Evolutionary conservation across 2,797 vertebrate genomes (phyloP).

Genomic region (Clarias fuscus): DNA sequence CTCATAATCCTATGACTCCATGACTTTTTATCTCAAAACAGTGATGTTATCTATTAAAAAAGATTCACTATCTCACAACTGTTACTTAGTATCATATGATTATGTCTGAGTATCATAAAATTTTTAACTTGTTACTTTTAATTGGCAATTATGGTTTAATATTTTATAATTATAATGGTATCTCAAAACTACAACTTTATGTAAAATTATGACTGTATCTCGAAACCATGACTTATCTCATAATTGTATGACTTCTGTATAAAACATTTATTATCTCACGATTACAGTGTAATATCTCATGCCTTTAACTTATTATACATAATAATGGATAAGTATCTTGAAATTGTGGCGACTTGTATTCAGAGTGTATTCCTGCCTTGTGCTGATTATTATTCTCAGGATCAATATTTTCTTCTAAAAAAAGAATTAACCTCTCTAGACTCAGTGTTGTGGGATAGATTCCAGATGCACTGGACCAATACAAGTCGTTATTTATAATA

Average conservation of each 20-base stretch:
- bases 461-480: background rate
- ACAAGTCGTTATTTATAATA: background rate
- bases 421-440: background rate
- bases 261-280: background rate
- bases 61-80: too few species aligned
- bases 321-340: background rate
- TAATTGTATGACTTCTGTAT: background rate
- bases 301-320: background rate
- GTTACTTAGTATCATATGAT: too few species aligned
- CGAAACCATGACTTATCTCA: background rate
- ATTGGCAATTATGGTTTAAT: too few species aligned
- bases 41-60: too few species aligned
- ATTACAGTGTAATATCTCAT: background rate
- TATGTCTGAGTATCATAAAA: too few species aligned
- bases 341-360: background rate
- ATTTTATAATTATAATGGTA: too few species aligned
- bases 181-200: too few species aligned
- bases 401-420: background rate
- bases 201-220: too few species aligned
- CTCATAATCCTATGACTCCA: too few species aligned
- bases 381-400: background rate
- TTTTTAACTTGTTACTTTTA: too few species aligned
- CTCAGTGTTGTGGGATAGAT: background rate
- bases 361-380: background rate
- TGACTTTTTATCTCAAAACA: too few species aligned